phyloP scores from a whole-genome alignment of 2,113 vertebrate genomes.

The Baryphthengus martii region DNA sequence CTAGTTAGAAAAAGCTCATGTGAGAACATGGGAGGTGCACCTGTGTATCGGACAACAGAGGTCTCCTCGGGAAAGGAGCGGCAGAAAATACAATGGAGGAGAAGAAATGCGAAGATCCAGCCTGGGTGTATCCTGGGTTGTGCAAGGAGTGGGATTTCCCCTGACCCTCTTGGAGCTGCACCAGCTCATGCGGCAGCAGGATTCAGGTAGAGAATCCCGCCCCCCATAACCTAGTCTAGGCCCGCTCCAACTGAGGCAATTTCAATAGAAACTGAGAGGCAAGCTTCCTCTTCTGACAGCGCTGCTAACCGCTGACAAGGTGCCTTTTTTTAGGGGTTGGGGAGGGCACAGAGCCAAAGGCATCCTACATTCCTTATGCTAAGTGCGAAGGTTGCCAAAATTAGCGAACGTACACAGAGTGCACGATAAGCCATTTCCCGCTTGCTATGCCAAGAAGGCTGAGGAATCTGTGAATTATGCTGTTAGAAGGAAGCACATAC shows the following conservation, averaged over 20 bases:
- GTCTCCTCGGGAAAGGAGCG: background rate
- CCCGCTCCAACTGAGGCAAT: background rate
- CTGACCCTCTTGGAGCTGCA: background rate
- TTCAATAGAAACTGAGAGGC: background rate
- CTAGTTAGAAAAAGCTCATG: background rate
- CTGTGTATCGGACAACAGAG: background rate
- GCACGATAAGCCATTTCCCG: background rate
- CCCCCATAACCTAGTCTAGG: background rate
- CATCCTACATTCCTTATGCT: conserved; percentile 52
- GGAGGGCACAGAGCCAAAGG: conserved; percentile 18
- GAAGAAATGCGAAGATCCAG: background rate
- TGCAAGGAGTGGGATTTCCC: background rate
- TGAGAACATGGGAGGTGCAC: background rate
- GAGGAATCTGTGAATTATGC: conserved; percentile 11
- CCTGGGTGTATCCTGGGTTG: background rate
- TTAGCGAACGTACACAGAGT: background rate
- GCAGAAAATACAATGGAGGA: background rate
- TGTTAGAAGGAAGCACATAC: background rate
- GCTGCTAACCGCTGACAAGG: background rate
- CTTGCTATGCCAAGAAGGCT: conserved; percentile 1
- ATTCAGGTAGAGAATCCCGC: background rate
- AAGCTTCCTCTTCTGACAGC: background rate
- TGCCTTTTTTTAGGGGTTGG: conserved; percentile 26
- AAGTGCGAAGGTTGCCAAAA: conserved; percentile 17
- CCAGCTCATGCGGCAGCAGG: rapidly evolving